These are phyloP conservation scores for Neoascia interrupta DNA, from an alignment of 2,888 invertebrate genomes.

Conservation along the genomic window DNA sequence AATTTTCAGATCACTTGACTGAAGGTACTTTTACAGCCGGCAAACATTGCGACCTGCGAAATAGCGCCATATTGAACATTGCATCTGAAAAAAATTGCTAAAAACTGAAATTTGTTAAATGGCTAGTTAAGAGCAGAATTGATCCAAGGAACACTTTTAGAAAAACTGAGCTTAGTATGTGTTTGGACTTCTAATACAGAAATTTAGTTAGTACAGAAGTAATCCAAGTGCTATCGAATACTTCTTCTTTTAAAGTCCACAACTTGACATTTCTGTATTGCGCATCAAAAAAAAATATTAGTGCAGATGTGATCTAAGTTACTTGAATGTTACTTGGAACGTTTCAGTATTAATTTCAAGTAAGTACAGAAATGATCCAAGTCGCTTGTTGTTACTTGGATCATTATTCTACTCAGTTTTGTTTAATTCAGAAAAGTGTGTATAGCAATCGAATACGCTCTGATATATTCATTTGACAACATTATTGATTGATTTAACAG, in stretches of 20 bases:
- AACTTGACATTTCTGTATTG: conserved; percentile 1
- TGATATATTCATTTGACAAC: no score
- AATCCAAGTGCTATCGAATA: conserved; percentile 6
- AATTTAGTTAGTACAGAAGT: conserved; percentile 1
- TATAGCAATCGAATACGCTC: no score
- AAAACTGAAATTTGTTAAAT: no score
- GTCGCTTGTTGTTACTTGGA: not conserved
- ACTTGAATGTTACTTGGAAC: conserved; percentile 5
- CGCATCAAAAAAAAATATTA: not conserved
- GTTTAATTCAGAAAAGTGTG: not conserved
- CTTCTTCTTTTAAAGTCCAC: conserved; percentile 2
- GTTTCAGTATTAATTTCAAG: not conserved
- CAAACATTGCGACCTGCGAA: no score
- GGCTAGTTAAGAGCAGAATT: not conserved
- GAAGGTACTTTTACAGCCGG: no score
- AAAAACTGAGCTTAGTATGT: conserved; percentile 5
- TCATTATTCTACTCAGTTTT: not conserved
- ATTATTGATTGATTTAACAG: no score
- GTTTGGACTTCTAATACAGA: not conserved
- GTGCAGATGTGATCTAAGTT: conserved; percentile 6
- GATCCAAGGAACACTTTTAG: conserved; percentile 3
- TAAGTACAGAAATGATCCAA: conserved; percentile 4
- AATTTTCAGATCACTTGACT: no score
- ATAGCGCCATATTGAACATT: no score
- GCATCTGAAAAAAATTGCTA: no score